A percentile compares a stretch with the other conserved stretches of the same genome.
These are phyloP conservation scores for Collichthys lucidus DNA, from an alignment of 2,113 vertebrate species.

Conservation along the genomic window DNA sequence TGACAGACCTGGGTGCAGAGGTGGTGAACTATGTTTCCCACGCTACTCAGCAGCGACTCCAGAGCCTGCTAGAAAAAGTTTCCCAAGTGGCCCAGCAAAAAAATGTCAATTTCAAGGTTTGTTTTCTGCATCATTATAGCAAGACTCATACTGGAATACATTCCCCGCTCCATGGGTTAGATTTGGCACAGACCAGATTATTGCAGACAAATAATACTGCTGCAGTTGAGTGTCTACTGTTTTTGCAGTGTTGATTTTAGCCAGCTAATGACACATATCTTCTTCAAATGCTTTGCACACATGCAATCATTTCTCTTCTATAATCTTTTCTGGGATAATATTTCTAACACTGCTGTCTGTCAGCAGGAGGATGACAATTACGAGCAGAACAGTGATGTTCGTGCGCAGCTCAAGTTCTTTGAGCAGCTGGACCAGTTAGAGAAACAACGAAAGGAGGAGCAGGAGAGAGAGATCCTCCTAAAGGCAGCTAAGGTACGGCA, in stretches of 20 bases:
- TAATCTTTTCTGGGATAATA: background rate
- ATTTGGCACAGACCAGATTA: background rate
- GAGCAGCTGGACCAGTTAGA: slow-evolving; percentile 97
- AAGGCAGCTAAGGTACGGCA: slow-evolving; percentile 94
- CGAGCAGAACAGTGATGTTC: slow-evolving; percentile 92
- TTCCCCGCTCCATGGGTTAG: background rate
- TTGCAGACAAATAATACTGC: background rate
- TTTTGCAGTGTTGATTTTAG: background rate
- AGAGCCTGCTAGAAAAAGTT: slow-evolving; percentile 93
- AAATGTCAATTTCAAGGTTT: slow-evolving; percentile 93
- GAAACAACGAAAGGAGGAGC: slow-evolving; percentile 95
- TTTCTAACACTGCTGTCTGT: slow-evolving; percentile 10
- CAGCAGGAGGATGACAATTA: slow-evolving; percentile 92
- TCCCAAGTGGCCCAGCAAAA: slow-evolving; percentile 94
- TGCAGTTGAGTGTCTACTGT: background rate
- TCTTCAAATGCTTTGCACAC: too few relatives aligned
- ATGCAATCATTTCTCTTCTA: background rate
- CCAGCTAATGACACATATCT: background rate
- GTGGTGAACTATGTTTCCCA: slow-evolving; percentile 94
- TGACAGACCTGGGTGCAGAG: slow-evolving; percentile 92
- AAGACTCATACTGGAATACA: background rate
- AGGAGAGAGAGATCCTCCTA: slow-evolving; percentile 97
- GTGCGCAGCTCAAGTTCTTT: slow-evolving; percentile 95
- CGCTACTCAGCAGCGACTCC: slow-evolving; percentile 93
- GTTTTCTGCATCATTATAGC: background rate